Percentiles rank a stretch among this genome's conserved stretches.
Evolutionary conservation across 2,797 vertebrate genomes (phyloP).

Genomic region (Pampus argenteus): DNA sequence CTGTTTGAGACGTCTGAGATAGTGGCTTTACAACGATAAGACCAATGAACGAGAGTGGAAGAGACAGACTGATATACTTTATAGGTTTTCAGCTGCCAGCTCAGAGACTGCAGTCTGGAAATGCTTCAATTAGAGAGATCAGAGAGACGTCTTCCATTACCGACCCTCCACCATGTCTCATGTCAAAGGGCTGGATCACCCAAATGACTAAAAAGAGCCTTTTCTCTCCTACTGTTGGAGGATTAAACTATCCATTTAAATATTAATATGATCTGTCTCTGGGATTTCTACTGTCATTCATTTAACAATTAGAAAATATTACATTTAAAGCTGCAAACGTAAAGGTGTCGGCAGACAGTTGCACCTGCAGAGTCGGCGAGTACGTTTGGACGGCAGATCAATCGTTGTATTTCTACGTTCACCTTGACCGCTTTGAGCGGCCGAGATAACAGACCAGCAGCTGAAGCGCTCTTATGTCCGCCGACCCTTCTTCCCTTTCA

Average conservation of each 20-base stretch:
- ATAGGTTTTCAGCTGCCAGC: constrained; percentile 33
- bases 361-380: too few relatives aligned
- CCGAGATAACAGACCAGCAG: constrained; percentile 8
- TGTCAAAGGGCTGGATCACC: not conserved
- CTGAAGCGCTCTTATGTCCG: constrained; percentile 27
- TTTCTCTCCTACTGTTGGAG: not conserved
- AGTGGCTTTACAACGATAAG: constrained; percentile 22
- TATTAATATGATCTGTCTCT: too few relatives aligned
- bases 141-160: not conserved
- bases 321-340: not conserved
- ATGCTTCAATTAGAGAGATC: constrained; percentile 14
- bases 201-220: too few relatives aligned
- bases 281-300: too few relatives aligned
- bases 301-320: not conserved
- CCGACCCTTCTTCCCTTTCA: not conserved
- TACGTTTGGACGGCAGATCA: too few relatives aligned
- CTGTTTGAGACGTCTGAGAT: too few relatives aligned
- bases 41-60: not conserved
- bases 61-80: constrained; percentile 12
- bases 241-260: not conserved
- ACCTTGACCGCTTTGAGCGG: not conserved
- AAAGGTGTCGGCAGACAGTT: too few relatives aligned
- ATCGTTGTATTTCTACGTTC: not conserved
- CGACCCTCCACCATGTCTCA: not conserved
- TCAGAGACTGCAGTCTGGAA: constrained; percentile 27